phyloP scores from a whole-genome alignment of 2,888 invertebrate genomes.

The Balanococcus diminutus region DNA sequence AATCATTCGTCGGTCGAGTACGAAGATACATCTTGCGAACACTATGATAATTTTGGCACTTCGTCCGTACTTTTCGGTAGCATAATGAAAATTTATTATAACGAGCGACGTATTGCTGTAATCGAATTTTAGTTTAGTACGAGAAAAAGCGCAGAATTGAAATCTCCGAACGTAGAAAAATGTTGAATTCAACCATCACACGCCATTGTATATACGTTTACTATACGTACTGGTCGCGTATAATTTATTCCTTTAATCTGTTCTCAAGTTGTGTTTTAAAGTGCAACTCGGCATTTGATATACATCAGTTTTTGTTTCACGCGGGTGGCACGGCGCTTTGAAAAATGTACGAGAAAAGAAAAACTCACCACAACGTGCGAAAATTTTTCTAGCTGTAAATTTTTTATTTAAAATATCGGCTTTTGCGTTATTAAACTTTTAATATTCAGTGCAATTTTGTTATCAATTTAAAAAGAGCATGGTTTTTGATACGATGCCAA shows the following conservation, averaged over 20 bases:
- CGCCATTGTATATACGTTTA: too few relatives aligned
- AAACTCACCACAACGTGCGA: background rate
- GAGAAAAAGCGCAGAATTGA: background rate
- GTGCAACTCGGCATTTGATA: background rate
- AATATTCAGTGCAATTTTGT: constrained; percentile 37
- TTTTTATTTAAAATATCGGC: constrained; percentile 28
- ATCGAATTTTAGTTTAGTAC: background rate
- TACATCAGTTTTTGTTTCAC: constrained; percentile 10
- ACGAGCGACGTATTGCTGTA: background rate
- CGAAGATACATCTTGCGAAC: background rate
- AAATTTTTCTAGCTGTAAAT: constrained; percentile 9
- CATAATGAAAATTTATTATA: constrained; percentile 26
- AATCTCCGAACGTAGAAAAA: background rate
- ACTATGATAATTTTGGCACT: constrained; percentile 1
- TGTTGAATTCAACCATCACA: background rate
- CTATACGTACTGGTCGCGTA: constrained; percentile 11
- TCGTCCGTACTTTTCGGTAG: background rate
- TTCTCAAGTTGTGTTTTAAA: background rate
- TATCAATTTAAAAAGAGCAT: constrained; percentile 34
- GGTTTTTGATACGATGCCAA: constrained; percentile 42
- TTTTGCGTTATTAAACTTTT: constrained; percentile 25
- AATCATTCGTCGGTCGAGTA: background rate
- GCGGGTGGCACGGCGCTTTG: too few relatives aligned
- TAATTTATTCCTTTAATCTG: constrained; percentile 37
- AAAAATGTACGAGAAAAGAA: background rate